Base-by-base conservation (phyloP, 2,113 vertebrate genomes). In the Hypocryptadius cinnamomeus region DNA sequence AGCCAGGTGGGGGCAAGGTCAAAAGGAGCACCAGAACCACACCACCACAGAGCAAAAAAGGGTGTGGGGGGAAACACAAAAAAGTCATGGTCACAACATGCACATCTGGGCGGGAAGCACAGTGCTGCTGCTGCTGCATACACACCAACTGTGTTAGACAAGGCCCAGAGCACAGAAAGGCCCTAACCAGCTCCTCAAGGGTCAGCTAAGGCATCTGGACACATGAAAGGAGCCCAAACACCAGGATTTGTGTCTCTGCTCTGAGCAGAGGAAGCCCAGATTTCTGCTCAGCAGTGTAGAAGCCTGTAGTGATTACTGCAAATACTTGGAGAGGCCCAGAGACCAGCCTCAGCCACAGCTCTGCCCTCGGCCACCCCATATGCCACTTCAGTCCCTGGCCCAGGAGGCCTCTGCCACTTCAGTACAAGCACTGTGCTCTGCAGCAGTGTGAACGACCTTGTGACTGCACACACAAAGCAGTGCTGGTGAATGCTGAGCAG, bases 1-100 rank as follows among this genome's bases (percentile, higher is more conserved):
- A 97, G 97, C 97, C 96, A 91, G 94, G 95, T 94, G 85, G 91
- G 90, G 96, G 76, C 64, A 96, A 94, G 94, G 95, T 96, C 94
- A 97, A 97, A 97, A 95, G 92, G 92, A 96, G 92, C 97, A 97
- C 95, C 96, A 94, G 92, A 80, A 93, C 91, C 93, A 96, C 81
- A 97, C 96, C 65, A 97, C 96, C 97, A 65, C 96, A 96, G 76
- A 96, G 95, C 53, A 37, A 47, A 72, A 84, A 86, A 79, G 24
- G 50, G 66, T 14, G 6, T 10, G 27, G 94, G 73, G 54, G 72
- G 89, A 86, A 94, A 92, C 77, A 92, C 77, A 95, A 86, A 78
- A 66, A 66, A 87, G 84, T 91, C 91, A 97, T 83, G 89, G 92
- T 96, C 96, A 96, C 42, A 88, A 96, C 92, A 96, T 97, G 97